Evolutionary conservation across 2,888 invertebrate species (phyloP).

Genomic region (Rhabditoides inermis): DNA sequence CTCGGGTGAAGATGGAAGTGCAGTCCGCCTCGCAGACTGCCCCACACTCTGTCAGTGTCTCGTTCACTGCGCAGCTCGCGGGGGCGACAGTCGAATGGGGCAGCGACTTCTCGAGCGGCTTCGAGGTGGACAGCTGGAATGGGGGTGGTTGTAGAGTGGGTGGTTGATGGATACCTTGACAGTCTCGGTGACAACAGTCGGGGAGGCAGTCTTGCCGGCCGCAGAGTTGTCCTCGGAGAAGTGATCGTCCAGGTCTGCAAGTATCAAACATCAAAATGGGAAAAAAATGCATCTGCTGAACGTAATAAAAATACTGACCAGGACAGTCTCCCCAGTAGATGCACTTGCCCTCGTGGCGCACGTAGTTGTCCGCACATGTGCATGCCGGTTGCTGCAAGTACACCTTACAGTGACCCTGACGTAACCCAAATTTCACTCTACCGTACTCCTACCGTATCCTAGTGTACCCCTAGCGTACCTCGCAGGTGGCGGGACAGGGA

Average conservation of each 20-base stretch:
- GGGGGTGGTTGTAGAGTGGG: conserved; percentile 4
- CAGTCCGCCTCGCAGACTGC: conserved; percentile 49
- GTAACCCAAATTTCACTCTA: background rate
- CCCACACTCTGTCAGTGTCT: conserved; percentile 50
- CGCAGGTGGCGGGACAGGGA: conserved; percentile 42
- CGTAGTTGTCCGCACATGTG: conserved; percentile 49
- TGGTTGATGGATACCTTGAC: background rate
- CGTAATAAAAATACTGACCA: conserved; percentile 13
- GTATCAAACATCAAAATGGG: background rate
- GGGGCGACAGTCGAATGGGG: conserved; percentile 2
- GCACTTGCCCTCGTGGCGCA: conserved; percentile 41
- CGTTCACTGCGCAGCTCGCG: conserved; percentile 36
- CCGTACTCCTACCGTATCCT: background rate
- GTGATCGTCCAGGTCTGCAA: conserved; percentile 13
- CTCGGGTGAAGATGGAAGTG: conserved; percentile 43
- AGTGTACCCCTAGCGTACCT: background rate
- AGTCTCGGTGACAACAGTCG: background rate
- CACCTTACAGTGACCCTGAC: background rate
- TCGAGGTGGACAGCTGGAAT: background rate
- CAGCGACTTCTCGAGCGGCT: conserved; percentile 2
- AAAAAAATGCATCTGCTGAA: background rate
- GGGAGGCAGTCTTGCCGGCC: background rate
- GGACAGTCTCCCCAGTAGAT: conserved; percentile 49
- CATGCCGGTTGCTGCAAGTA: conserved; percentile 32
- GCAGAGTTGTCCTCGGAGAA: conserved; percentile 7